Percentiles rank a stretch among this genome's conserved stretches.
Evolutionary conservation across 2,113 vertebrate species (phyloP).

Genomic region (Microcebus griseorufus): DNA sequence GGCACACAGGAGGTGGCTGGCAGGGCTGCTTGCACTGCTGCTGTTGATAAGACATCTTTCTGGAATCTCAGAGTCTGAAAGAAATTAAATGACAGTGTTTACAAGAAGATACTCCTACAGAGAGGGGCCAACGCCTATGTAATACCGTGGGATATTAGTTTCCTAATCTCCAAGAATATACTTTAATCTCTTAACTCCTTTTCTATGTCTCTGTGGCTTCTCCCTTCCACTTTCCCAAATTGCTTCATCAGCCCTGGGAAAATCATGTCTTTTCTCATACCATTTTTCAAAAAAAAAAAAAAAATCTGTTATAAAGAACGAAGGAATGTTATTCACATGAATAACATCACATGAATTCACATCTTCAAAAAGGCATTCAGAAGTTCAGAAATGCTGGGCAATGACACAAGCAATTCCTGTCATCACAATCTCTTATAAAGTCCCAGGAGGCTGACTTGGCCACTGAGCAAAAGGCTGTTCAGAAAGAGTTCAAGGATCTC

Average conservation of each 20-base stretch:
- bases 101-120: not conserved
- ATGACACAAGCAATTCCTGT: not conserved
- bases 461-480: not conserved
- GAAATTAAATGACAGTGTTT: not conserved
- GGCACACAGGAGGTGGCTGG: conserved; percentile 59
- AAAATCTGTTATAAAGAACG: not conserved
- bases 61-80: conserved; percentile 43
- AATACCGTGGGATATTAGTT: not conserved
- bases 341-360: not conserved
- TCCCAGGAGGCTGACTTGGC: rapidly evolving
- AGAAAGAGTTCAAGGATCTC: not conserved
- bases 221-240: not conserved
- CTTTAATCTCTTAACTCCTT: not conserved
- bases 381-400: not conserved
- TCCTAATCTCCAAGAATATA: not conserved
- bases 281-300: not conserved
- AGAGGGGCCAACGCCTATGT: not conserved
- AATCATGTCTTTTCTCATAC: not conserved
- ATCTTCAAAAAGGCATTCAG: not conserved
- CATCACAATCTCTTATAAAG: too few relatives aligned
- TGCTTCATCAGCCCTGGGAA: not conserved
- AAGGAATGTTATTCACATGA: not conserved
- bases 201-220: not conserved
- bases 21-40: conserved; percentile 70
- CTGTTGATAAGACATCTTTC: conserved; percentile 64